Conservation (phyloP, 2,113 vertebrate genomes). For the Macaca mulatta region DNA sequence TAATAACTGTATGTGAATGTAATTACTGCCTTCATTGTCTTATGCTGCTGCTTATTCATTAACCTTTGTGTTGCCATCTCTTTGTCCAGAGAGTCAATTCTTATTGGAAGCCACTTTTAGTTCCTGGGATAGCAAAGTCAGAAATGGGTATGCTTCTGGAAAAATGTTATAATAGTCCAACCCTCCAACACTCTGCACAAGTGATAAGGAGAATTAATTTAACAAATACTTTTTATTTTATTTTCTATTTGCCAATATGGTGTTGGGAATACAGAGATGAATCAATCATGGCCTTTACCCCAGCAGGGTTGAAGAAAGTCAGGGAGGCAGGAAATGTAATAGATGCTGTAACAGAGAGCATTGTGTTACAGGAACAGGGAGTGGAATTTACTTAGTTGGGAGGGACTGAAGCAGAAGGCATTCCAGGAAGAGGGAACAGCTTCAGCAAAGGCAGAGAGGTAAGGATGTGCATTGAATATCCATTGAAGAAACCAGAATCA, state of each 20-base stretch:
- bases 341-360: background rate
- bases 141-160: background rate
- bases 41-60: background rate
- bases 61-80: background rate
- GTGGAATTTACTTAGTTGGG: background rate
- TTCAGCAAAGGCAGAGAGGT: background rate
- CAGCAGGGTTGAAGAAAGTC: background rate
- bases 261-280: background rate
- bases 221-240: slow-evolving; percentile 29
- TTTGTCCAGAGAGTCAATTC: background rate
- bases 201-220: background rate
- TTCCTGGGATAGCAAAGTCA: slow-evolving; percentile 7
- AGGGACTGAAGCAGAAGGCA: background rate
- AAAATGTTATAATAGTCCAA: background rate
- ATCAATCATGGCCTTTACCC: background rate
- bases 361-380: background rate
- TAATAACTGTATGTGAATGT: background rate
- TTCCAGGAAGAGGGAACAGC: background rate
- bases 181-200: background rate
- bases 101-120: background rate
- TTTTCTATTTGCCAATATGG: background rate
- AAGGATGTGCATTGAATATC: background rate
- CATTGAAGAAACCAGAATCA: background rate
- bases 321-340: background rate
- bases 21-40: background rate